Evolutionary conservation across 2,888 invertebrate genomes (phyloP).

Genomic region (Acrobasis consociella): DNA sequence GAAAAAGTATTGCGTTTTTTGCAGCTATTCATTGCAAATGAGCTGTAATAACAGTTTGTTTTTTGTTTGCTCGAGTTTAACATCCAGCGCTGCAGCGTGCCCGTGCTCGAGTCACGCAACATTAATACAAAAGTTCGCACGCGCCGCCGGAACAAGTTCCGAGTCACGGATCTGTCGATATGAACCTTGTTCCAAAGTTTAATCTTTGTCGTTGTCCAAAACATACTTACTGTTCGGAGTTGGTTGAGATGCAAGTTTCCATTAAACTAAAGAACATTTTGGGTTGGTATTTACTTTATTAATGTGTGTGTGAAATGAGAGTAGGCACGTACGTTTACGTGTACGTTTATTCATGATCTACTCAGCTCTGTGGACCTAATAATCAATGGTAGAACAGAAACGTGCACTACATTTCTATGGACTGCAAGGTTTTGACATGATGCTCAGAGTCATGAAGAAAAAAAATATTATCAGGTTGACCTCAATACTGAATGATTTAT

Average conservation of each 20-base stretch:
- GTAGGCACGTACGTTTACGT: too few species aligned
- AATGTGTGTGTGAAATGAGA: neutral
- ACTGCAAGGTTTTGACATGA: too few species aligned
- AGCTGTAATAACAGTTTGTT: constrained; percentile 11
- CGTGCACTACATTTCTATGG: too few species aligned
- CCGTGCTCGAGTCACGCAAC: constrained; percentile 12
- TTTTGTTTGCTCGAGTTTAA: neutral
- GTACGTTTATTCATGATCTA: too few species aligned
- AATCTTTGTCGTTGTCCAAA: constrained; percentile 10
- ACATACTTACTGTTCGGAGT: constrained; percentile 9
- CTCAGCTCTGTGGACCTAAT: too few species aligned
- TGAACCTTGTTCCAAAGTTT: constrained; percentile 14
- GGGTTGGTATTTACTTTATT: constrained; percentile 24
- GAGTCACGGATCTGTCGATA: constrained; percentile 17
- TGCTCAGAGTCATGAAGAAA: too few species aligned
- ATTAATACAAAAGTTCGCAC: constrained; percentile 15
- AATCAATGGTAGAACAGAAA: too few species aligned
- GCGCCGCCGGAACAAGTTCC: constrained; percentile 6
- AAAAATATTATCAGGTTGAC: too few species aligned
- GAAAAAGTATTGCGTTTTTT: constrained; percentile 9
- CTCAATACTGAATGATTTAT: too few species aligned
- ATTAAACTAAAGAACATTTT: neutral
- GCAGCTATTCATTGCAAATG: constrained; percentile 9
- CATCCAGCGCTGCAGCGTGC: neutral
- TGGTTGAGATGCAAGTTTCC: constrained; percentile 3